Evolutionary conservation across 2,113 vertebrate species (phyloP), one percentile per base, ranked within the genome.

Genomic region (Rattus rattus): DNA sequence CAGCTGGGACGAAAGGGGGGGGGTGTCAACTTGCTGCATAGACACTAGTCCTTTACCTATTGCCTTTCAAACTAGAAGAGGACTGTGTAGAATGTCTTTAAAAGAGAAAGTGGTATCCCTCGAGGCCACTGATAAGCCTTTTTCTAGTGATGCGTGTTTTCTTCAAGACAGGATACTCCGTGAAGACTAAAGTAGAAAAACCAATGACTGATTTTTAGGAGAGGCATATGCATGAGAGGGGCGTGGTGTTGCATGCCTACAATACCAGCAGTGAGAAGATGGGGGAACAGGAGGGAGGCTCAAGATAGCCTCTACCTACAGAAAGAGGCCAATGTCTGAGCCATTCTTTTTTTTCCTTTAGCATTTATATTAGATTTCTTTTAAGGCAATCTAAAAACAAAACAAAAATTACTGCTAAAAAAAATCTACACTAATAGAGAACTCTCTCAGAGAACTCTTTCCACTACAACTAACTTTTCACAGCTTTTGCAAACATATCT

Each of bases 121-220:
- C 70, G 85, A 89, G 63, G 47, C 84, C 8, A 36, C 49, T 93
- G 86, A 26, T 81, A 90, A 92, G 85, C 77, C 39, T 36, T 92
- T 94, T 95, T 93, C 3, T 0, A 70, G 16, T 75, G 65, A 61
- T 13, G 47, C 59, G 76, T 94, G 63, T 92, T 95, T 87, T 77
- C 39, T 92, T 95, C 76, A 47, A 59, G 63, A 67, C 77, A 96
- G 72, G n/a, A 73, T 61, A 91, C 89, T 52, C 75, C 65, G 11
- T 76, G 54, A 83, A 96, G 93, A 91, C 49, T 85, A 90, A 94
- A 93, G 86, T 86, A 89, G 91, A 97, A 88, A 93, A 83, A 95
- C 73, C 54, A 59, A 24, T 79, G 73, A 73, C 92, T 69, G 28
- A 33, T 72, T 94, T 75, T 84, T 94, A 94, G 69, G 36, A 87